These are phyloP conservation scores for Thalpophila matura DNA, from an alignment of 2,888 invertebrate species.

Conservation along the genomic window DNA sequence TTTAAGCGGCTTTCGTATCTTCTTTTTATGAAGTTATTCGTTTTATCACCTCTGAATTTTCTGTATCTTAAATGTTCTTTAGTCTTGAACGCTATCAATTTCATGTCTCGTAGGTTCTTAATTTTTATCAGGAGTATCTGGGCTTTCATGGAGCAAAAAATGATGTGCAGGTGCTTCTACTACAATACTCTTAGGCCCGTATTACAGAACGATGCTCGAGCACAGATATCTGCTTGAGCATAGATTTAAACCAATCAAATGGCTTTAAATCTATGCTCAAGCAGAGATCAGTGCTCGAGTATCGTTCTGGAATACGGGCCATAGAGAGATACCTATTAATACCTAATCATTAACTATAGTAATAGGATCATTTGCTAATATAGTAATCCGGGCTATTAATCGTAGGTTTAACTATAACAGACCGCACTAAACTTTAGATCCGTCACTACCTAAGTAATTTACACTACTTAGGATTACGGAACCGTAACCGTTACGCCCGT, in stretches of 20 bases:
- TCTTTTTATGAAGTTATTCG: neutral
- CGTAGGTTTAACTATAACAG: conserved; percentile 40
- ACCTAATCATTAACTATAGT: conserved; percentile 18
- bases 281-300: too few species aligned
- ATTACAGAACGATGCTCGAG: too few species aligned
- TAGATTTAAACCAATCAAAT: too few species aligned
- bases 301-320: too few species aligned
- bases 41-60: too few species aligned
- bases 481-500: conserved; percentile 22
- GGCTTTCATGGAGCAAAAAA: neutral
- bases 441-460: conserved; percentile 49
- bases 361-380: conserved; percentile 43
- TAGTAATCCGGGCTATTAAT: conserved; percentile 52
- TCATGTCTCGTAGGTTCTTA: neutral
- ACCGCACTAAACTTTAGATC: conserved; percentile 48
- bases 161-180: neutral
- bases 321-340: too few species aligned
- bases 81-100: too few species aligned
- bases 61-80: too few species aligned
- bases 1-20: neutral
- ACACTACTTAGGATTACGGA: conserved; percentile 53
- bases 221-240: too few species aligned
- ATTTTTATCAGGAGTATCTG: too few species aligned
- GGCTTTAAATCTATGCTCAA: too few species aligned
- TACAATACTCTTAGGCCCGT: neutral